These are phyloP conservation scores for Amphipoea oculea DNA, from an alignment of 2,888 invertebrate species.

Conservation along the genomic window DNA sequence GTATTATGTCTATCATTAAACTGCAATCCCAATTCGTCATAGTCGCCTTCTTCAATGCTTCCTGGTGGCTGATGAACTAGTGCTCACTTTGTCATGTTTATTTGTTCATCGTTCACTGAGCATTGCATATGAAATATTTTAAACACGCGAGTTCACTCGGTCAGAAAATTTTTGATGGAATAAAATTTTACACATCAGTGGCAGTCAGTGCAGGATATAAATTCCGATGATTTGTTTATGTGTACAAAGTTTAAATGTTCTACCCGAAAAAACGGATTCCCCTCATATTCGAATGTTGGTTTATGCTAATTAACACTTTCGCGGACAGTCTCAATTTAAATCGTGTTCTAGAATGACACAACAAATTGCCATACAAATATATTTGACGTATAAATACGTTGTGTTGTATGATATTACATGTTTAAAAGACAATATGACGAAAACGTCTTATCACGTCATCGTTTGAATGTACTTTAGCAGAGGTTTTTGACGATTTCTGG, in stretches of 20 bases:
- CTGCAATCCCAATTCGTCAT: constrained; percentile 55
- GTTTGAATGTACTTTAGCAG: too few species aligned
- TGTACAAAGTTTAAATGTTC: background rate
- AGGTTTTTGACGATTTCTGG: too few species aligned
- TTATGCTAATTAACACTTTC: constrained; percentile 40
- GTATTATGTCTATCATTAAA: constrained; percentile 50
- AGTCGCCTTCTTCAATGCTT: constrained; percentile 46
- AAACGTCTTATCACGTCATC: too few species aligned
- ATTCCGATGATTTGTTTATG: constrained; percentile 18
- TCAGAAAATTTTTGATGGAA: constrained; percentile 22
- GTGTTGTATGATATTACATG: too few species aligned
- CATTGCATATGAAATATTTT: constrained; percentile 39
- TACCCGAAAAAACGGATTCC: background rate
- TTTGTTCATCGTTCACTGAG: constrained; percentile 41
- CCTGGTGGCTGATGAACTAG: constrained; percentile 47
- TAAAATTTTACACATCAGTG: constrained; percentile 25
- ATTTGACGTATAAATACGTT: too few species aligned
- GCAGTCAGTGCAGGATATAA: background rate
- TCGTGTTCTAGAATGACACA: too few species aligned
- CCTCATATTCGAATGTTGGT: constrained; percentile 19
- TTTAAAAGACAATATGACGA: too few species aligned
- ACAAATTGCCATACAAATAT: too few species aligned
- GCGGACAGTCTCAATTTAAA: too few species aligned
- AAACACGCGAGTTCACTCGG: constrained; percentile 21
- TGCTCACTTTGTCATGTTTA: constrained; percentile 43